Base-by-base conservation (phyloP, 1,140 invertebrate genomes). In the Chrysopa pallens region DNA sequence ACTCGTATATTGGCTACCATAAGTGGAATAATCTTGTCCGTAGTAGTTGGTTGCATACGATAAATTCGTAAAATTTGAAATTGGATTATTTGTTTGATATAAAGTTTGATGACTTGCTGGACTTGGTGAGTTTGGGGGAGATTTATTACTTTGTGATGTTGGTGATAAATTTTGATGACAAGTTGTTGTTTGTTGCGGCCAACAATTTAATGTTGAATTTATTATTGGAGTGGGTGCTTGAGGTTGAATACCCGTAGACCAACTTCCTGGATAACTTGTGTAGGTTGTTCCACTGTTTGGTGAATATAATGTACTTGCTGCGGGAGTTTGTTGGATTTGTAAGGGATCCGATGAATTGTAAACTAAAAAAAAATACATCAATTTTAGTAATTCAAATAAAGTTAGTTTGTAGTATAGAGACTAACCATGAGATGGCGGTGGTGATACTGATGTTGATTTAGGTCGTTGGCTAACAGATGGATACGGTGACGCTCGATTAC, bases 311-410 rank as follows among this genome's bases (percentile, higher is more conserved):
- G 31, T 33, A 33, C 31, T 33, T 27, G 52, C 46, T 40, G 42
- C 50, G 23, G 49, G 44, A 35, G 54, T 38, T 15, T 51, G 44
- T 45, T 56, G 56, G 40, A 33, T 6, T 33, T 60, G 58, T n/a
- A 60, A 48, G 45, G 60, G 57, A 14, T 61, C 57, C n/a, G 57
- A 56, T 4, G 55, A 55, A 36, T 53, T 60, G 38, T 59, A 59
- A 13, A 56, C 57, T 60, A 42, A 36, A 54, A 48, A 40, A 44
- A 36, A 23, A 37, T 40, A 23, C 15, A 40, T n/a, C n/a, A 29
- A 23, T 36, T 40, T 9, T 8, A 11, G 33, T 39, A 37, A 38
- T 38, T 13, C 36, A 9, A 33, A 33, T 11, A 33, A 33, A 11
- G 6, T 6, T 9, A 6, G 2, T 33, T 23, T 23, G 17, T 23